phyloP scores from a whole-genome alignment of 1,140 invertebrate species.

The Danaus melanippus region DNA sequence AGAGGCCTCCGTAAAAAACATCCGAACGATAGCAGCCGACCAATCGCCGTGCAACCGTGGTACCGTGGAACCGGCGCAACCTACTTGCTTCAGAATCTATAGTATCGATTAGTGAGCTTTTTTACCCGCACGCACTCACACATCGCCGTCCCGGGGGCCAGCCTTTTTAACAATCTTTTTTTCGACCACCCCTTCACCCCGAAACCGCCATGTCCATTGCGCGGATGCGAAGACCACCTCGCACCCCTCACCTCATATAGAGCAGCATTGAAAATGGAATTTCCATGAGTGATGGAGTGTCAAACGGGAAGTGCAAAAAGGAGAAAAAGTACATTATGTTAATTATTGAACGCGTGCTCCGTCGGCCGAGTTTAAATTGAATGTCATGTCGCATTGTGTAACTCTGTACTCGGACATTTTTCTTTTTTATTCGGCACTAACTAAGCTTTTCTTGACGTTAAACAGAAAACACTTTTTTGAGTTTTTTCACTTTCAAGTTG shows the following conservation, averaged over 20 bases:
- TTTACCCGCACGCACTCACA: conserved; percentile 66
- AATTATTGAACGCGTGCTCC: conserved; percentile 64
- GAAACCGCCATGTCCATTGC: conserved; percentile 67
- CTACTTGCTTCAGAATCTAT: conserved; percentile 69
- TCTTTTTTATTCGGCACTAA: conserved; percentile 5
- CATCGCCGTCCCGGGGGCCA: conserved; percentile 57
- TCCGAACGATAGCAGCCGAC: conserved; percentile 38
- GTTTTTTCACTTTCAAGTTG: no score
- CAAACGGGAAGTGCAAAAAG: conserved; percentile 70
- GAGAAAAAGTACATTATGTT: conserved; percentile 71
- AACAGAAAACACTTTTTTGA: no score
- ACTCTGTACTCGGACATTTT: conserved; percentile 9
- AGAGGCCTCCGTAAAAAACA: conserved; percentile 47
- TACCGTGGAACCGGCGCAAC: conserved; percentile 54
- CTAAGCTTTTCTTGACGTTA: conserved; percentile 3
- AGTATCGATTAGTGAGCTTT: conserved; percentile 70
- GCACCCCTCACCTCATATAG: conserved; percentile 53
- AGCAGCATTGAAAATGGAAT: conserved; percentile 70
- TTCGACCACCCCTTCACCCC: conserved; percentile 60
- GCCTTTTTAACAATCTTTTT: conserved; percentile 71
- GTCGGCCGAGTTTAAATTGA: conserved; percentile 63
- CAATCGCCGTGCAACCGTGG: conserved; percentile 51
- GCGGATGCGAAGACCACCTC: conserved; percentile 68
- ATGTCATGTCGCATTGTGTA: conserved; percentile 47
- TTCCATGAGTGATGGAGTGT: conserved; percentile 73